Base-by-base conservation (phyloP, 2,888 invertebrate genomes). In the Brenthis daphne region DNA sequence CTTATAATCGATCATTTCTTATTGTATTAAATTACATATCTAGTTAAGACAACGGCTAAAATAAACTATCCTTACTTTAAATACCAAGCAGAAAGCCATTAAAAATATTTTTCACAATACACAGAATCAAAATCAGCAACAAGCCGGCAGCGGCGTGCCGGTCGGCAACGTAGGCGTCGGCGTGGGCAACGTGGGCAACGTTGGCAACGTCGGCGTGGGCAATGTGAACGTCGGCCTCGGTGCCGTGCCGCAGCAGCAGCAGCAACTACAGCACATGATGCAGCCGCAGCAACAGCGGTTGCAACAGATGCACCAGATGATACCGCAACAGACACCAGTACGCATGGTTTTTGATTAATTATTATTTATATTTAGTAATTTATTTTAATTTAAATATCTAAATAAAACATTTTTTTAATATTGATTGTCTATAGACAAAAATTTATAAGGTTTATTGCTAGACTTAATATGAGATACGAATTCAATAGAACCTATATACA, bases 271-370 rank as follows among this genome's bases (percentile, higher is more conserved):
- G 82, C 92, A 94, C 79, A 94, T 94, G 86, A 94, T 94, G 87
- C 93, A 92, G 73, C 94, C 90, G 81, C 94, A 94, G 82, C 94
- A 93, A 77, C 94, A 94, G 77, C 89, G 94, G 77, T 85, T 92
- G 82, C 93, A 92, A 79, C 93, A 93, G 81, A 94, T 93, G 86
- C 93, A 93, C 76, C 93, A 93, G 77, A 94, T 94, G 83, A 86
- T 94, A 73, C 94, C 93, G 51, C 93, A 93, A 74, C 94, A 93
- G 79, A 85, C 93, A 77, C 95, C 95, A 83, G 94, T 94, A 14
- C 77, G 70, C 67, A 6, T 20, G 37, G 43, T 13, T 48, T 48
- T 54, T 51, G 13, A 50, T 67, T 43, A 14, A 56, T 56, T 16
- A n/a, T 13, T 50, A 54, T 55, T 67, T 14, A 11, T 20, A 48